Evolutionary conservation across 2,113 vertebrate species (phyloP), one percentile per base, ranked within the genome.

Genomic region (Azemiops feae): DNA sequence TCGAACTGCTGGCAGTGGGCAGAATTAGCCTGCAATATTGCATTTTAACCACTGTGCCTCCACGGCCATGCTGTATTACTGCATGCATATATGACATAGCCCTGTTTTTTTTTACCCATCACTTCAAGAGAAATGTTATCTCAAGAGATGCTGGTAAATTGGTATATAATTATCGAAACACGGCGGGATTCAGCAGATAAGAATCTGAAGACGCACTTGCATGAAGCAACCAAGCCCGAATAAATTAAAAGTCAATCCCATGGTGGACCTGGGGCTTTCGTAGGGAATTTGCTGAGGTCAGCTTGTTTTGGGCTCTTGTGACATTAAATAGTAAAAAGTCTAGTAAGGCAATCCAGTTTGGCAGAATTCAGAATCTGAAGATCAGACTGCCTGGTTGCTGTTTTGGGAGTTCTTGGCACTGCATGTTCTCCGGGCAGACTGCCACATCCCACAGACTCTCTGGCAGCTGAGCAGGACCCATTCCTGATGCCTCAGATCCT

Each of bases 391-490:
- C 95, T 91, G 91, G 52, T 89, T 92, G 93, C 88, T 69, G 88
- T 91, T 50, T 90, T 89, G 89, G 39, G 69, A 93, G 93, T 94
- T 95, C 94, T 96, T 94, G 94, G 93, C 95, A 91, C 91, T 94
- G 94, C 23, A 12, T 94, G 91, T 94, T 88, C 53, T 0, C 94
- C 85, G 95, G 96, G 95, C 95, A 90, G 45, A 11, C n/a, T 93
- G 94, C 95, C 95, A 94, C 95, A 94, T 93, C 93, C 96, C 92
- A 94, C 74, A 91, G 92, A 92, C 94, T 93, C 85, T 55, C 92
- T 93, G 92, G 88, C 92, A 93, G 74, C 69, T 89, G 88, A 58
- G 53, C 25, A 52, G 74, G 89, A 52, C 88, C 92, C 88, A 20
- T 95, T 93, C 92, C 95, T 94, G 96, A 94, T 87, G 55, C 92